These are phyloP conservation scores for Oryzaephilus surinamensis DNA, from an alignment of 1,140 invertebrate species.

Conservation along the genomic window DNA sequence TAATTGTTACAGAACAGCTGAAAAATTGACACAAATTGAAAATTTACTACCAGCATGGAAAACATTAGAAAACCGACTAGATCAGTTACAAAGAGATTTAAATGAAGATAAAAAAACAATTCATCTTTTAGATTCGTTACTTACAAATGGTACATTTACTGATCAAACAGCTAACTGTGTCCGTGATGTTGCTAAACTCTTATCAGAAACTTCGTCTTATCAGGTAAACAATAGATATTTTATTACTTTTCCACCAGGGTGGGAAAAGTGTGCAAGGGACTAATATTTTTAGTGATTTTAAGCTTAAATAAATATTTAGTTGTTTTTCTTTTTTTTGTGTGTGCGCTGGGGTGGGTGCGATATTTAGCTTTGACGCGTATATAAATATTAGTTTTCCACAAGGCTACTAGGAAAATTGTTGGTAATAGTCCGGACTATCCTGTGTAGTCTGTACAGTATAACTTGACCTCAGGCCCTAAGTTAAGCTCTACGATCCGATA, in stretches of 20 bases:
- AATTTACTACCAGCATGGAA: slow-evolving; percentile 45
- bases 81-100: slow-evolving; percentile 51
- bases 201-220: slow-evolving; percentile 46
- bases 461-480: slow-evolving; percentile 21
- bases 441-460: slow-evolving; percentile 13
- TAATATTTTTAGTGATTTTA: no score
- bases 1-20: slow-evolving; percentile 10
- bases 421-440: slow-evolving; percentile 30
- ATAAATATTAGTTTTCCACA: slow-evolving; percentile 11
- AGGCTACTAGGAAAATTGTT: slow-evolving; percentile 21
- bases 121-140: slow-evolving; percentile 47
- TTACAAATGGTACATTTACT: slow-evolving; percentile 48
- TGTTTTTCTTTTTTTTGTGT: no score
- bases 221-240: slow-evolving; percentile 14
- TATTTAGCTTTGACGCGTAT: no score
- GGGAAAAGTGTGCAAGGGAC: no score
- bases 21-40: slow-evolving; percentile 28
- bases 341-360: no score
- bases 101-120: slow-evolving; percentile 53
- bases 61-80: slow-evolving; percentile 49
- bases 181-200: slow-evolving; percentile 52
- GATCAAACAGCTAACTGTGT: slow-evolving; percentile 51
- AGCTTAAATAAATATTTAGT: no score
- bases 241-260: no score
- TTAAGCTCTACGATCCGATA: slow-evolving; percentile 30